A percentile compares a stretch with the other conserved stretches of the same genome.
phyloP scores from a whole-genome alignment of 2,797 vertebrate genomes.

The Sparidentex hasta region DNA sequence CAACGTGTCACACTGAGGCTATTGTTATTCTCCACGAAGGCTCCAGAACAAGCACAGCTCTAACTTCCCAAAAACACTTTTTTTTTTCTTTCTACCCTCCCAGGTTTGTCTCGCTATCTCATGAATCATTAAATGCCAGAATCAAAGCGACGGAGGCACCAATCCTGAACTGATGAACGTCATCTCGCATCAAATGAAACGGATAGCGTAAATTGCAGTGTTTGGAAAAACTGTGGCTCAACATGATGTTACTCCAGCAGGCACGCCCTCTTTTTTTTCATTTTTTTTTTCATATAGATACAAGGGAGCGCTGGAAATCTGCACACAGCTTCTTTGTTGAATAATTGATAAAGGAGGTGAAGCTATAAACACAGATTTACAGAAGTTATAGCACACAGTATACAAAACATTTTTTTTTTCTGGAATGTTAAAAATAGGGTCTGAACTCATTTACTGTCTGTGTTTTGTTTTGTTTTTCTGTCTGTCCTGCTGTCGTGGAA shows the following conservation, averaged over 20 bases:
- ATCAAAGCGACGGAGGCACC: slow-evolving; percentile 49
- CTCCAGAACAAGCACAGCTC: slow-evolving; percentile 27
- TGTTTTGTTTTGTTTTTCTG: slow-evolving; percentile 2
- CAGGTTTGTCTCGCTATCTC: slow-evolving; percentile 51
- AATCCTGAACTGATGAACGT: slow-evolving; percentile 57
- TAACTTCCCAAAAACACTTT: slow-evolving; percentile 45
- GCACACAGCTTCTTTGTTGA: slow-evolving; percentile 71
- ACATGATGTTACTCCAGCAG: slow-evolving; percentile 56
- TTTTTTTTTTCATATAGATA: slow-evolving; percentile 62
- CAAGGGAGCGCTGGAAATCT: slow-evolving; percentile 64
- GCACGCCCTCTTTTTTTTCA: slow-evolving; percentile 57
- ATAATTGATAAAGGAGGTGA: slow-evolving; percentile 77
- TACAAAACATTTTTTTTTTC: slow-evolving; percentile 35
- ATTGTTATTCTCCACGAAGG: slow-evolving; percentile 47
- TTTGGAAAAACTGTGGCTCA: slow-evolving; percentile 49
- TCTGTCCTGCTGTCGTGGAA: slow-evolving; percentile 23
- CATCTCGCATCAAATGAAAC: slow-evolving; percentile 63
- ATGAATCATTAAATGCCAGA: slow-evolving; percentile 66
- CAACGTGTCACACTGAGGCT: slow-evolving; percentile 13
- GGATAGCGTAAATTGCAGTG: slow-evolving; percentile 59
- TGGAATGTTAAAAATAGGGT: slow-evolving; percentile 62
- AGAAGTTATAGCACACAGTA: slow-evolving; percentile 55
- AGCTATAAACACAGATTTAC: slow-evolving; percentile 72
- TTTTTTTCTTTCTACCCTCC: slow-evolving; percentile 6
- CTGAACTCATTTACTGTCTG: slow-evolving; percentile 47